Base-by-base conservation (phyloP, 2,888 invertebrate genomes). In the Thalpophila matura region DNA sequence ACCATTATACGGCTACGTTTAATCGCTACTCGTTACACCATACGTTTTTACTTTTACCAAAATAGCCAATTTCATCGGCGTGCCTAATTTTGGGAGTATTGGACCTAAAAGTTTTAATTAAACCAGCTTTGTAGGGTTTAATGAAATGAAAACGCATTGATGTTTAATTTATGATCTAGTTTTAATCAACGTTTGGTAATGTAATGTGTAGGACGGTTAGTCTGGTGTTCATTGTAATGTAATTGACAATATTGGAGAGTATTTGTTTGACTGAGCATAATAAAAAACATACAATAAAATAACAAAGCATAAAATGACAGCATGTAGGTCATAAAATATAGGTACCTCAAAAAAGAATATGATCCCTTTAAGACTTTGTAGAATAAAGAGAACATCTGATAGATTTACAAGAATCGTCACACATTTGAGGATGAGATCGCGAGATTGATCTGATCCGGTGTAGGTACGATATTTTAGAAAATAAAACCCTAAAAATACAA, bases 31-130 rank as follows among this genome's bases (percentile, higher is more conserved):
- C 55, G 42, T 46, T 38, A 31, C 16, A 18, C 7, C 31, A 66
- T 58, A 54, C 31, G 45, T 69, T 67, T 64, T 51, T 67, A 67
- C 18, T 26, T 59, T 47, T 18, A 31, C 43, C 26, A 57, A 14
- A 74, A 65, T 45, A 31, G 40, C 40, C 74, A 38, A 45, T 60
- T 51, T 51, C 38, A 55, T 66, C n/a, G 38, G 4, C 2, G 37
- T 14, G 59, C 20, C 55, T 74, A 74, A 74, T 68, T 74, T 43
- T 12, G 29, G 43, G 5, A 27, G 47, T 42, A 49, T 43, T 46
- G 24, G 7, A 68, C 51, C 38, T 60, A 22, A 68, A 67, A 74
- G 43, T 71, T 71, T 74, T 60, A 68, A 60, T 71, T 60, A 70
- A 74, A 74, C 54, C 51, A 31, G 29, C 33, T 59, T 51, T 59